These are phyloP conservation scores for Eupsilia transversa DNA, from an alignment of 2,888 invertebrate species.

Conservation along the genomic window DNA sequence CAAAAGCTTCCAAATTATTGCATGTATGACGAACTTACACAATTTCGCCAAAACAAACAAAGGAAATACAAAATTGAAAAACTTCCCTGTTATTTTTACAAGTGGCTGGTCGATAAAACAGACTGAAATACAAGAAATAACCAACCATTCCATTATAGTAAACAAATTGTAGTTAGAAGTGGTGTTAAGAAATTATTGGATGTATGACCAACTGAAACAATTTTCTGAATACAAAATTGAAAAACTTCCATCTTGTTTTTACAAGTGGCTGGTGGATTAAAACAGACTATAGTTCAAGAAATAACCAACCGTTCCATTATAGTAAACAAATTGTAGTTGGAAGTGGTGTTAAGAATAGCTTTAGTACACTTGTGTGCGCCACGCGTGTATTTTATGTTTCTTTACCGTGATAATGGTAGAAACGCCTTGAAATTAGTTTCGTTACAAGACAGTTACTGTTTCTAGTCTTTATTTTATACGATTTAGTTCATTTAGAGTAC, in stretches of 20 bases:
- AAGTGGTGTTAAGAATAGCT: conserved; percentile 46
- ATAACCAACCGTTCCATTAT: conserved; percentile 14
- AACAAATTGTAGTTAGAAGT: conserved; percentile 48
- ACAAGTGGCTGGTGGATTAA: background rate
- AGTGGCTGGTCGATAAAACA: background rate
- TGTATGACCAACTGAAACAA: conserved; percentile 13
- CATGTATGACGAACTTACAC: conserved; percentile 7
- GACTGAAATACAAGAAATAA: conserved; percentile 12
- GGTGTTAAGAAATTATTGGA: conserved; percentile 36
- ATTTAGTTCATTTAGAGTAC: conserved; percentile 41
- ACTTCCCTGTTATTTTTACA: conserved; percentile 24
- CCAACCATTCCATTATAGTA: conserved; percentile 22
- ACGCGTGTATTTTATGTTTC: conserved; percentile 62
- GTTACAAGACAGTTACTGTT: conserved; percentile 48
- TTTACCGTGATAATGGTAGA: conserved; percentile 49
- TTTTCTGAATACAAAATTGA: conserved; percentile 28
- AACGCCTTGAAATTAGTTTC: conserved; percentile 58
- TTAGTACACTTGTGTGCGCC: conserved; percentile 52
- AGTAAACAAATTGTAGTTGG: conserved; percentile 48
- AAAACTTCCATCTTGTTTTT: conserved; percentile 42
- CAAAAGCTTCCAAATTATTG: background rate
- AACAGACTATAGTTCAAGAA: conserved; percentile 12
- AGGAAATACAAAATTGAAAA: conserved; percentile 30
- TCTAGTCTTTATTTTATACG: conserved; percentile 38
- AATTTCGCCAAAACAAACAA: conserved; percentile 31